phyloP scores from a whole-genome alignment of 2,888 invertebrate genomes.

The Rhorus exstirpatorius region DNA sequence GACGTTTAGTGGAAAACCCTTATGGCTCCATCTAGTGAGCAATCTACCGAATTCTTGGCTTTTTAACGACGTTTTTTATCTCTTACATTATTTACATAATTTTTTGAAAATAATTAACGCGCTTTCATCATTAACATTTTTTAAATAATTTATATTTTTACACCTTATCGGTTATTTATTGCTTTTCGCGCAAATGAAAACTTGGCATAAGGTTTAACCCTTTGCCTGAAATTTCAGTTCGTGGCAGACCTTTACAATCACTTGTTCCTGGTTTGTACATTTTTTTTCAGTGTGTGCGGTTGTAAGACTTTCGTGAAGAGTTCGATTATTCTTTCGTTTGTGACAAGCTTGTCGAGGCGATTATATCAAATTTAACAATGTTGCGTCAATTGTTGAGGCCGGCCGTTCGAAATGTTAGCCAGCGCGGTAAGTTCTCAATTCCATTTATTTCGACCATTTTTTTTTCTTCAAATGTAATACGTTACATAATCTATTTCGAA shows the following conservation, averaged over 20 bases:
- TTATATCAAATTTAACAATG: conserved; percentile 47
- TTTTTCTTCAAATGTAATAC: neutral
- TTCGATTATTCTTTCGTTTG: conserved; percentile 20
- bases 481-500: conserved; percentile 57
- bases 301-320: conserved; percentile 1
- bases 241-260: neutral
- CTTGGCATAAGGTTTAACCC: too few species aligned
- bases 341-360: conserved; percentile 19
- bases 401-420: conserved; percentile 41
- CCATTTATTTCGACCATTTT: neutral
- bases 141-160: too few species aligned
- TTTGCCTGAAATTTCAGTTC: too few species aligned
- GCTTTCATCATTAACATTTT: too few species aligned
- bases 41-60: too few species aligned
- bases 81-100: too few species aligned
- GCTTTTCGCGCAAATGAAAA: too few species aligned
- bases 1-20: too few species aligned
- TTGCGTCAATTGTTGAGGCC: conserved; percentile 68
- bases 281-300: neutral
- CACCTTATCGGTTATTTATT: too few species aligned
- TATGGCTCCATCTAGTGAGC: too few species aligned
- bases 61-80: too few species aligned
- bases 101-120: too few species aligned
- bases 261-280: neutral
- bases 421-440: conserved; percentile 54